These are phyloP conservation scores for Phoeniculus purpureus DNA, from an alignment of 2,797 vertebrate genomes.

Conservation along the genomic window DNA sequence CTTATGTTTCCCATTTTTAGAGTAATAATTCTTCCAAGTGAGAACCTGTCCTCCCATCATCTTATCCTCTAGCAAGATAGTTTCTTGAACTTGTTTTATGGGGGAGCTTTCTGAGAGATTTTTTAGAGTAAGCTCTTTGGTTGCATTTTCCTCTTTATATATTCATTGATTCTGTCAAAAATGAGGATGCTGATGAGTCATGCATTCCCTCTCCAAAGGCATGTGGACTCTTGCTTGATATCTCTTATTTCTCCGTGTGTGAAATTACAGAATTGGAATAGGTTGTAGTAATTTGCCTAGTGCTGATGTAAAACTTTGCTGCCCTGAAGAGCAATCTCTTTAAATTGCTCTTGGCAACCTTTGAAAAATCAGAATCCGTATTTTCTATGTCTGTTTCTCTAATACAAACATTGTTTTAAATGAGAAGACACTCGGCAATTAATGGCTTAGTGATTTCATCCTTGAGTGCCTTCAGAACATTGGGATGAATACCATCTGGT, in stretches of 20 bases:
- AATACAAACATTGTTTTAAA: slow-evolving; percentile 49
- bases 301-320: background rate
- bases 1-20: background rate
- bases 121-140: background rate
- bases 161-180: background rate
- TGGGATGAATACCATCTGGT: slow-evolving; percentile 31
- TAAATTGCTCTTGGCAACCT: slow-evolving; percentile 1
- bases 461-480: slow-evolving; percentile 25
- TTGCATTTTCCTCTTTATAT: background rate
- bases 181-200: background rate
- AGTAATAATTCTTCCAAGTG: background rate
- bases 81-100: background rate
- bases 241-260: background rate
- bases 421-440: slow-evolving; percentile 11
- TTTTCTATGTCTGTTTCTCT: background rate
- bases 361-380: background rate
- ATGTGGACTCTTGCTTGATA: background rate
- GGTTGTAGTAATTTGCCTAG: background rate
- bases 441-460: slow-evolving; percentile 48
- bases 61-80: background rate
- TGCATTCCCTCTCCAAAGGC: background rate
- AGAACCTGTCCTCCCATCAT: background rate
- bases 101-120: background rate
- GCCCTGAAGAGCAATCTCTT: background rate
- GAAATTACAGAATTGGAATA: background rate